Conservation (phyloP, 2,113 vertebrate genomes). For the Macquaria ambigua region DNA sequence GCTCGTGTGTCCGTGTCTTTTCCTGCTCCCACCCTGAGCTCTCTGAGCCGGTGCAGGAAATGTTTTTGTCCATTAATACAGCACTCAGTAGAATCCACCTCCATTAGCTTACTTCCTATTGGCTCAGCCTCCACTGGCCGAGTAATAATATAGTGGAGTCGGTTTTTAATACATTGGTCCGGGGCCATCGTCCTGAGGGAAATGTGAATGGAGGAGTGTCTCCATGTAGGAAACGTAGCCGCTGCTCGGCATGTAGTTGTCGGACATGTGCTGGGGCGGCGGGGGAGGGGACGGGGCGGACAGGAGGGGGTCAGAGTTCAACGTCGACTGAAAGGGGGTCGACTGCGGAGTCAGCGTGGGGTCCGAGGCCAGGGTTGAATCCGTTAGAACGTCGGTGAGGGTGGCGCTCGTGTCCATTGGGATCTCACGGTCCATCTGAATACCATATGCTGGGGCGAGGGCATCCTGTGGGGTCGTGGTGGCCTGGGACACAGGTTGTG, state of each 20-base stretch:
- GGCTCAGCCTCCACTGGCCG: constrained; percentile 49
- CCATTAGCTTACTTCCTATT: constrained; percentile 67
- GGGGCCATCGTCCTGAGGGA: constrained; percentile 79
- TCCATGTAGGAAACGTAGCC: constrained; percentile 91
- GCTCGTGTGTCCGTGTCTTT: constrained; percentile 52
- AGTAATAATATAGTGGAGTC: constrained; percentile 40
- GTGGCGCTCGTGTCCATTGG: constrained; percentile 63
- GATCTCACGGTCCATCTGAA: constrained; percentile 46
- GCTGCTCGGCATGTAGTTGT: constrained; percentile 76
- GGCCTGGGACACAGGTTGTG: constrained; percentile 53
- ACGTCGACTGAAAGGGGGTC: constrained; percentile 77
- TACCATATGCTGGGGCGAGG: not conserved
- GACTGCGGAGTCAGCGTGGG: constrained; percentile 66
- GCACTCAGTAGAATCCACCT: constrained; percentile 55
- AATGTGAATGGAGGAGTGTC: constrained; percentile 88
- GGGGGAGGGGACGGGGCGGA: constrained; percentile 56
- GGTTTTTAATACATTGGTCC: constrained; percentile 77
- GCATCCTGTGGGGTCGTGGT: not conserved
- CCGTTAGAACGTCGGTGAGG: constrained; percentile 37
- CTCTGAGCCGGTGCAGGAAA: constrained; percentile 41
- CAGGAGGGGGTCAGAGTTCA: constrained; percentile 76
- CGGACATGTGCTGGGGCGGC: constrained; percentile 44
- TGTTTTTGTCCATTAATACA: constrained; percentile 53
- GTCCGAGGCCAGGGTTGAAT: constrained; percentile 55
- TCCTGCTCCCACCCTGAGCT: constrained; percentile 38